Evolutionary conservation across 2,888 invertebrate genomes (phyloP).

Genomic region (Leucophora obtusa): DNA sequence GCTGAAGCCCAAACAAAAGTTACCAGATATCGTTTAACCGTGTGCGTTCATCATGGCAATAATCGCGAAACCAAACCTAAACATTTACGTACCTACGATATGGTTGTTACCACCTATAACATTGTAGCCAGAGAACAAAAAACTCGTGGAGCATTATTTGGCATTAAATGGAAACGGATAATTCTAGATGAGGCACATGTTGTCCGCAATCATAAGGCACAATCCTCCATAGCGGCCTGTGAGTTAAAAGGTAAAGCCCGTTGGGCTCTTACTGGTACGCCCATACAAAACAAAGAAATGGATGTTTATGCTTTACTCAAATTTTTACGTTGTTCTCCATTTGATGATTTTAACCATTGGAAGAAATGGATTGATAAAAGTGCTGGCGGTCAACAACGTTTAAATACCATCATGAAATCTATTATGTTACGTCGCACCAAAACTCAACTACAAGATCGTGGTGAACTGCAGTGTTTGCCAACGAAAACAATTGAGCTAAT

Average conservation of each 20-base stretch:
- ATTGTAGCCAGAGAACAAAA: constrained; percentile 84
- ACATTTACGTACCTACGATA: constrained; percentile 84
- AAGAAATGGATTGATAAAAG: constrained; percentile 94
- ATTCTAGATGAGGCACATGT: constrained; percentile 96
- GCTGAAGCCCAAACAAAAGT: constrained; percentile 86
- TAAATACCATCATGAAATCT: constrained; percentile 91
- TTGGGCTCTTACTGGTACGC: constrained; percentile 96
- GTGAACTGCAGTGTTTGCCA: constrained; percentile 83
- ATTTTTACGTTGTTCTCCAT: constrained; percentile 91
- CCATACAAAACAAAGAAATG: constrained; percentile 94
- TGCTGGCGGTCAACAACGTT: constrained; percentile 86
- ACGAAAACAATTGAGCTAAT: constrained; percentile 80
- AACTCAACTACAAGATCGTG: constrained; percentile 84
- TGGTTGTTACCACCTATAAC: constrained; percentile 94
- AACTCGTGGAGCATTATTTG: constrained; percentile 82
- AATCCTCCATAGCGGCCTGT: constrained; percentile 86
- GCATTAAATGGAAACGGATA: constrained; percentile 90
- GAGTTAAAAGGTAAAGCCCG: constrained; percentile 80
- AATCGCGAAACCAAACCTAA: constrained; percentile 83
- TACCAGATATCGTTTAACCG: constrained; percentile 81
- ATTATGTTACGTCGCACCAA: constrained; percentile 94
- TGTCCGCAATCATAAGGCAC: constrained; percentile 91
- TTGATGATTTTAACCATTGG: constrained; percentile 93
- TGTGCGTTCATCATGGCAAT: constrained; percentile 89
- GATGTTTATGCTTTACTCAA: constrained; percentile 89